Percentiles rank a stretch among this genome's conserved stretches.
These are phyloP conservation scores for Phalacrocorax aristotelis DNA, from an alignment of 2,113 vertebrate species.

Conservation along the genomic window DNA sequence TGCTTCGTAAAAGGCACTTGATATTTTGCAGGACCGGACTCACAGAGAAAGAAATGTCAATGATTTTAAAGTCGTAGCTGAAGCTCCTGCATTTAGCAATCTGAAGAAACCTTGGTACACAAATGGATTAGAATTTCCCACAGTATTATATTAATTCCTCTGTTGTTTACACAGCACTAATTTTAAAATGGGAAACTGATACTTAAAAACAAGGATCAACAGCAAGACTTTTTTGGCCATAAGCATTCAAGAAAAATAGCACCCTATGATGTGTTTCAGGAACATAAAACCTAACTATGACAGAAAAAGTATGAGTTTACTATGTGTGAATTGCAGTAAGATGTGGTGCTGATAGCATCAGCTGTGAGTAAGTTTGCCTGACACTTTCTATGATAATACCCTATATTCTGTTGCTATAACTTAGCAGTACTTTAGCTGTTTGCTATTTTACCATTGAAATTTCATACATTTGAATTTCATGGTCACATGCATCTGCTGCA, in stretches of 20 bases:
- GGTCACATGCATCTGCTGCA: background rate
- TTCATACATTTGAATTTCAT: background rate
- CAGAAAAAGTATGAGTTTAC: background rate
- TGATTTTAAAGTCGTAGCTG: background rate
- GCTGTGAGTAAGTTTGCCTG: background rate
- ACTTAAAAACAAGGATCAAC: background rate
- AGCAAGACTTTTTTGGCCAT: background rate
- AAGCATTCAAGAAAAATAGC: constrained; percentile 3
- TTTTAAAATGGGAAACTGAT: background rate
- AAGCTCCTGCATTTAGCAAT: background rate
- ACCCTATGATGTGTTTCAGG: background rate
- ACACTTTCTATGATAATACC: background rate
- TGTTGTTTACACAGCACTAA: background rate
- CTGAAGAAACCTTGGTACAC: background rate
- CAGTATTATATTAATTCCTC: background rate
- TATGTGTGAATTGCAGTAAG: background rate
- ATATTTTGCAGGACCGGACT: background rate
- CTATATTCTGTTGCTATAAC: background rate
- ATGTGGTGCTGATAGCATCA: constrained; percentile 11
- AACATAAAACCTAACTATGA: background rate
- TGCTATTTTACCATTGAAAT: background rate
- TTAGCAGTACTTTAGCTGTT: background rate
- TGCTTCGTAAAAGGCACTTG: background rate
- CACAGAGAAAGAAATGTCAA: background rate
- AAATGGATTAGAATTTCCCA: background rate